Base-by-base conservation (phyloP, 1,140 invertebrate genomes). In the Carposina sasakii region DNA sequence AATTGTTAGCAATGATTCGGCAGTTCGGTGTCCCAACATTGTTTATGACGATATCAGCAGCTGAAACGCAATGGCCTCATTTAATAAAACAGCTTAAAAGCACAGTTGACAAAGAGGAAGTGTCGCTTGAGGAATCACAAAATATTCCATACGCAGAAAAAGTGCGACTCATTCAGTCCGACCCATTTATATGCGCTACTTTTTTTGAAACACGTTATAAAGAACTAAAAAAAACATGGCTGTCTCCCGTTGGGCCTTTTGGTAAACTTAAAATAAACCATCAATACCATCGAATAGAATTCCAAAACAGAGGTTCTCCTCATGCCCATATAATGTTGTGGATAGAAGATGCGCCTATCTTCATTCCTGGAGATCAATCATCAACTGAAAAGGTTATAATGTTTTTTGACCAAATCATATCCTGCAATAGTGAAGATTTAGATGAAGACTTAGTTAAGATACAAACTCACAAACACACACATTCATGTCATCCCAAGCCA, bases 271-370 rank as follows among this genome's bases (percentile, higher is more conserved):
- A 42, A 15, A 36, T 66, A 0, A 56, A 41, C 24, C 57, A 71
- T 52, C 54, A 36, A 39, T 67, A 64, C 48, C 69, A 59, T 48
- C 56, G 70, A 39, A 73, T 85, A 34, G 76, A 85, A 50, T 85
- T 78, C 57, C 79, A 86, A 51, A 73, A 84, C 46, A 65, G 79
- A 21, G 83, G 84, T 4, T 75, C 62, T 40, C 81, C 84, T 13
- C 82, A 86, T 62, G 36, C 79, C 10, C 81, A 86, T 45, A 64
- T 76, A 33, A 47, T 86, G 2, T 23, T 76, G n/a, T 86, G 82
- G 77, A 48, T 81, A 2, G 52, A 77, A 55, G 56, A 72, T 63
- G 52, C 64, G 22, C 81, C 79, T 17, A 20, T 10, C 21, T n/a
- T n/a, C 1, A 24, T 1, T 22, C 4, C 24, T 10, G 5, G 21